These are phyloP conservation scores for Riparia riparia DNA, from an alignment of 2,113 vertebrate species.

Conservation along the genomic window DNA sequence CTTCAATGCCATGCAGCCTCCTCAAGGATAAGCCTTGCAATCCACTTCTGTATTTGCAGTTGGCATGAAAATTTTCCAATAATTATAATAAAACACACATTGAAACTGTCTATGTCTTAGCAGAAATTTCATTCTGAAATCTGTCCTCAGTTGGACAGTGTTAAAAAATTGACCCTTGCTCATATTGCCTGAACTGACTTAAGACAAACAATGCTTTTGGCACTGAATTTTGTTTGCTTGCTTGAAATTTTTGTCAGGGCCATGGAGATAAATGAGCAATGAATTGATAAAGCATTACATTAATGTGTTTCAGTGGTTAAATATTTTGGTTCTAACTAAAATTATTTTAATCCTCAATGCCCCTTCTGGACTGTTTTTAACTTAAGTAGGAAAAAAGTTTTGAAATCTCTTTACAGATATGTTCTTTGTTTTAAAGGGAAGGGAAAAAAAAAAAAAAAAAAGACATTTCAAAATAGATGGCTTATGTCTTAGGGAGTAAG, in stretches of 20 bases:
- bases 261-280: neutral
- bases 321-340: constrained; percentile 26
- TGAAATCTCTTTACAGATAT: neutral
- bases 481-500: neutral
- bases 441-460: neutral
- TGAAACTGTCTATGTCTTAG: neutral
- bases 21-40: neutral
- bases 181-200: neutral
- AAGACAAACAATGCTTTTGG: neutral
- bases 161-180: neutral
- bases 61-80: neutral
- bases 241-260: neutral
- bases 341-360: neutral
- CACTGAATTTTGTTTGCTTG: neutral
- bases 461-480: neutral
- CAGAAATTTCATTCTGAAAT: neutral
- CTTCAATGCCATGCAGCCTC: neutral
- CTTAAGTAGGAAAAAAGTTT: neutral
- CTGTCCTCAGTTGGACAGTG: neutral
- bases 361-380: neutral
- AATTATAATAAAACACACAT: neutral
- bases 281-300: constrained; percentile 46
- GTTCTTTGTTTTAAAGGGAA: neutral
- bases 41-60: neutral
- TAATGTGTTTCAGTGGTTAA: constrained; percentile 53